Percentiles rank a stretch among this genome's conserved stretches.
phyloP scores from a whole-genome alignment of 2,113 vertebrate genomes.

The Hyaena hyaena region DNA sequence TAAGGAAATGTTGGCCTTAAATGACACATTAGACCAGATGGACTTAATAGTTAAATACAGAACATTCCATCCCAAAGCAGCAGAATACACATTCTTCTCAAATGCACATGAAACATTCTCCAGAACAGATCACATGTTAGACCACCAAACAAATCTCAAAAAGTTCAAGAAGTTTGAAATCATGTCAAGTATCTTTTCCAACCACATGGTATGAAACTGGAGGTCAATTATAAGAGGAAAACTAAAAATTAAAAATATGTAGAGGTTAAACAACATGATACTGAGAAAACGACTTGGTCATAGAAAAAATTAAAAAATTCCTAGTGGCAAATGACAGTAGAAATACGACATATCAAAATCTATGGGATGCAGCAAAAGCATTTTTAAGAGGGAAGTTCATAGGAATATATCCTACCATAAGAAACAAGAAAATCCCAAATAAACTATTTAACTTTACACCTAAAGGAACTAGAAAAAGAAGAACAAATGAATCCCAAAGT shows the following conservation, averaged over 20 bases:
- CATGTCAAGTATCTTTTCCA: background rate
- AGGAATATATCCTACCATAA: background rate
- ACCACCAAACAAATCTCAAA: background rate
- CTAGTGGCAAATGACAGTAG: background rate
- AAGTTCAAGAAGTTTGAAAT: background rate
- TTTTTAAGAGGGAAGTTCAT: background rate
- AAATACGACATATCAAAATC: background rate
- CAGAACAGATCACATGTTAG: background rate
- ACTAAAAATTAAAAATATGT: background rate
- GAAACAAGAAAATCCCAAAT: background rate
- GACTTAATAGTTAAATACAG: background rate
- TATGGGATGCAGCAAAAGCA: background rate
- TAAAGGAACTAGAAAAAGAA: background rate
- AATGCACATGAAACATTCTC: background rate
- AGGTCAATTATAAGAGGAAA: background rate
- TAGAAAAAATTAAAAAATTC: background rate
- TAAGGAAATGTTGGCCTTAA: background rate
- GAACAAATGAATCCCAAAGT: background rate
- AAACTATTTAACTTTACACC: background rate
- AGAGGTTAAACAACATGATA: background rate
- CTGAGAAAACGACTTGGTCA: background rate
- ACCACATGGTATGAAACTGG: background rate
- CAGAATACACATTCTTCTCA: background rate
- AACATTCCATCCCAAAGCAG: background rate
- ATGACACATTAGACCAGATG: background rate